phyloP scores from a whole-genome alignment of 1,140 invertebrate genomes.

The Pristionchus pacificus region DNA sequence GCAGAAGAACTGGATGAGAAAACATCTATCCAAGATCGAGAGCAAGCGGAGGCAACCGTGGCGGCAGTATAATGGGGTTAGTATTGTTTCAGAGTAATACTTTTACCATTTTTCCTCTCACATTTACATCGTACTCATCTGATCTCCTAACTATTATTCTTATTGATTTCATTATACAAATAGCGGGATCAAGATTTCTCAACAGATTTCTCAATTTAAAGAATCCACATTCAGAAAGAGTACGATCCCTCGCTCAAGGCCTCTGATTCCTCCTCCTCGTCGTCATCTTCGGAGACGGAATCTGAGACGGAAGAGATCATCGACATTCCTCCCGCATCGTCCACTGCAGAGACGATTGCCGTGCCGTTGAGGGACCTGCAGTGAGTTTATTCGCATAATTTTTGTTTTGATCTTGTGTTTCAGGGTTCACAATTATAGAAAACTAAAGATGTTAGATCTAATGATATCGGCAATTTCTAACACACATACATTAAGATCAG shows the following conservation, averaged over 20 bases:
- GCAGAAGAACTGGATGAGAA: constrained; percentile 11
- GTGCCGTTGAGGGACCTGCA: too few relatives aligned
- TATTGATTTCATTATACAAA: background rate
- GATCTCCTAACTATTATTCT: background rate
- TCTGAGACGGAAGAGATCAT: background rate
- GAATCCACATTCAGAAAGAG: background rate
- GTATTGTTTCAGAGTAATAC: too few relatives aligned
- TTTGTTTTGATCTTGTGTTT: too few relatives aligned
- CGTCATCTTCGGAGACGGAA: background rate
- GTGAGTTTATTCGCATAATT: too few relatives aligned
- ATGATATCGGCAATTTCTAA: too few relatives aligned
- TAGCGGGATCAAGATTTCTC: too few relatives aligned
- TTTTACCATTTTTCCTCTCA: background rate
- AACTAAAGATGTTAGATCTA: too few relatives aligned
- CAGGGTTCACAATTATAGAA: too few relatives aligned
- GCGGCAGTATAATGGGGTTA: constrained; percentile 24
- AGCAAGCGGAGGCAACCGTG: constrained; percentile 23
- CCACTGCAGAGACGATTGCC: background rate
- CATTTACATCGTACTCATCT: background rate
- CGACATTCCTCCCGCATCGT: background rate
- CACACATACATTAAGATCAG: too few relatives aligned
- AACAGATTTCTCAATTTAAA: background rate
- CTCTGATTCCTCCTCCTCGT: background rate
- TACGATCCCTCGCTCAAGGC: background rate
- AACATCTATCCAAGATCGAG: constrained; percentile 26